Base-by-base conservation (phyloP, 2,113 vertebrate genomes). In the Ceratotherium simum region DNA sequence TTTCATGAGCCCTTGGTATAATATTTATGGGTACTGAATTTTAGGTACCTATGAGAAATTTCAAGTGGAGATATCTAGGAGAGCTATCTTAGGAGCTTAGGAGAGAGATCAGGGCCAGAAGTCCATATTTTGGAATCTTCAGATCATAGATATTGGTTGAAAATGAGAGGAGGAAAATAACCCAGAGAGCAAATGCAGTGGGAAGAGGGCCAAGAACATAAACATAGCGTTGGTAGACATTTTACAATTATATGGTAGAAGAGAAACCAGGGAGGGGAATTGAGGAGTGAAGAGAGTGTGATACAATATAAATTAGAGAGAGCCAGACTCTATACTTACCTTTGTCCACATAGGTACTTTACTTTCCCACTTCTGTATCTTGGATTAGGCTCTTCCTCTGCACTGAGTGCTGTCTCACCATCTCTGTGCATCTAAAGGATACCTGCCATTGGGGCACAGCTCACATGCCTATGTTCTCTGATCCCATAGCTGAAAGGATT, bases 141-240 rank as follows among this genome's bases (percentile, higher is more conserved):
- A 73, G 64, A 62, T 89, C n/a, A 75, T 84, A 31, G 25, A 33
- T 85, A 79, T 75, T 75, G 54, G 20, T 88, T 95, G 70, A 95
- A 88, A 87, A 31, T n/a, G 51, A 84, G 73, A 95, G 54, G 31
- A 72, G 18, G 62, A 51, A 91, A 42, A 16, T 72, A 83, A 91
- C 8, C 14, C 13, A 65, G 81, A 81, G 16, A 67, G 20, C 36
- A 1, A 42, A 64, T 76, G 17, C 33, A 48, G 2, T 84, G 42
- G 80, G 25, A 42, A 91, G 29, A 91, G n/a, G 6, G 7, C 36
- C 36, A 54, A 67, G 56, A 76, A 36, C 21, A 60, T 64, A 65
- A 70, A 36, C 27, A 60, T 64, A 65, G 60, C 21, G 70, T 96
- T 48, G 31, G 33, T 72, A 27, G 75, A 42, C 7, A 29, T 46